Evolutionary conservation across 2,113 vertebrate species (phyloP).

Genomic region (Protobothrops mucrosquamatus): DNA sequence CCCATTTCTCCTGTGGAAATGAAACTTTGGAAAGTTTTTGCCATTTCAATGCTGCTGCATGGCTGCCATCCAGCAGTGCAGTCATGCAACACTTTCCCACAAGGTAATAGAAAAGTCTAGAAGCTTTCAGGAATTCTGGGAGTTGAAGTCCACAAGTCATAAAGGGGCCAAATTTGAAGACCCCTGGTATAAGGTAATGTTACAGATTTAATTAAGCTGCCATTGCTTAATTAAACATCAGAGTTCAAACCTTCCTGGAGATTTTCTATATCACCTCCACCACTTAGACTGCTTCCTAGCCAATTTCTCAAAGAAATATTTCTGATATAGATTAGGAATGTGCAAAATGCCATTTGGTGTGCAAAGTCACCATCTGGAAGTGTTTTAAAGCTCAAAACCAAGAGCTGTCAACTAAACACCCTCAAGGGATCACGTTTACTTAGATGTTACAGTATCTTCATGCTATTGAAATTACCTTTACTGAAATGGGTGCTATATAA

Average conservation of each 20-base stretch:
- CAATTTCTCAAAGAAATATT: not conserved
- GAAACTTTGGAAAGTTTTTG: not conserved
- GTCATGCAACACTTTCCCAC: too few relatives aligned
- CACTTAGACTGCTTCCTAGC: not conserved
- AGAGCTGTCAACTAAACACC: not conserved
- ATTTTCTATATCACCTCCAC: not conserved
- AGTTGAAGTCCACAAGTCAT: too few relatives aligned
- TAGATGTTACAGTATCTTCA: constrained; percentile 31
- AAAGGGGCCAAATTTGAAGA: too few relatives aligned
- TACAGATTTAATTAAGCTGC: not conserved
- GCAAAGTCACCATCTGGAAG: not conserved
- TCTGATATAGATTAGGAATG: not conserved
- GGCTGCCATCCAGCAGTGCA: too few relatives aligned
- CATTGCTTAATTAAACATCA: not conserved
- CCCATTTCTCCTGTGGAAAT: not conserved
- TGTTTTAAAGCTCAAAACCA: not conserved
- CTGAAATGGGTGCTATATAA: not conserved
- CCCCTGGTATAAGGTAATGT: not conserved
- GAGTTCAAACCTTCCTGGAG: not conserved
- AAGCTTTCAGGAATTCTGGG: too few relatives aligned
- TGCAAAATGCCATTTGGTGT: not conserved
- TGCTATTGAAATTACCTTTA: constrained; percentile 32
- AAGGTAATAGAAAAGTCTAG: too few relatives aligned
- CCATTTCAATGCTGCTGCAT: not conserved
- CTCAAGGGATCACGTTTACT: not conserved